A percentile compares a stretch with the other conserved stretches of the same genome.
phyloP scores from a whole-genome alignment of 2,113 vertebrate species.

The Mormyrus iriodes region DNA sequence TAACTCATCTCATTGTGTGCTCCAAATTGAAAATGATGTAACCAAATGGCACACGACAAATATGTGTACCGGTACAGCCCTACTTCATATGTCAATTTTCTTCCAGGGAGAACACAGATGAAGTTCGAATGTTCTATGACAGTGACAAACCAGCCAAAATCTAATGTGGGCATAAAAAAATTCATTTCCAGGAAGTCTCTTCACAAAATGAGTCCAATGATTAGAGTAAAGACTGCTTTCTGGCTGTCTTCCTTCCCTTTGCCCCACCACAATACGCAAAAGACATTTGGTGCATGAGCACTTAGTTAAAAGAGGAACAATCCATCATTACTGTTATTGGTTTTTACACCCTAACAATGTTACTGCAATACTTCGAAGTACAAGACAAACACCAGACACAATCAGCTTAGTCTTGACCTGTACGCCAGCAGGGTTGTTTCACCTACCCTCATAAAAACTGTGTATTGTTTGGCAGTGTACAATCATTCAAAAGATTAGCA shows the following conservation, averaged over 20 bases:
- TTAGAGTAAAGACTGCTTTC: not conserved
- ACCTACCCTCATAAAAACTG: not conserved
- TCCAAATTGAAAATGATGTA: too few relatives aligned
- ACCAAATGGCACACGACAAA: not conserved
- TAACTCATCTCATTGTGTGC: not conserved
- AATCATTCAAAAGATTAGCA: not conserved
- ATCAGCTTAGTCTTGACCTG: not conserved
- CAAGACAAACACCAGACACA: not conserved
- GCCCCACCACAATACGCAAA: not conserved
- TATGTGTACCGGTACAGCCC: not conserved
- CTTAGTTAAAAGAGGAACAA: not conserved
- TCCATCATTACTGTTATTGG: slow-evolving; percentile 11
- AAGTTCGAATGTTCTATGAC: not conserved
- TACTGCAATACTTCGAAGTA: not conserved
- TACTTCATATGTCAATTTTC: not conserved
- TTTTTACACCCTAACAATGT: slow-evolving; percentile 16
- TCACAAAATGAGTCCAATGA: not conserved
- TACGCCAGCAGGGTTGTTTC: not conserved
- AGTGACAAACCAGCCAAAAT: not conserved
- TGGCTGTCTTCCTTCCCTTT: not conserved
- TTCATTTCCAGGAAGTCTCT: not conserved
- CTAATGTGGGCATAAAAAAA: not conserved
- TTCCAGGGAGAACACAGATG: not conserved
- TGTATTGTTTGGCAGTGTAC: not conserved
- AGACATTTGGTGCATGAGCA: not conserved